Conservation (phyloP, 2,113 vertebrate species). For the Calyptomena viridis region DNA sequence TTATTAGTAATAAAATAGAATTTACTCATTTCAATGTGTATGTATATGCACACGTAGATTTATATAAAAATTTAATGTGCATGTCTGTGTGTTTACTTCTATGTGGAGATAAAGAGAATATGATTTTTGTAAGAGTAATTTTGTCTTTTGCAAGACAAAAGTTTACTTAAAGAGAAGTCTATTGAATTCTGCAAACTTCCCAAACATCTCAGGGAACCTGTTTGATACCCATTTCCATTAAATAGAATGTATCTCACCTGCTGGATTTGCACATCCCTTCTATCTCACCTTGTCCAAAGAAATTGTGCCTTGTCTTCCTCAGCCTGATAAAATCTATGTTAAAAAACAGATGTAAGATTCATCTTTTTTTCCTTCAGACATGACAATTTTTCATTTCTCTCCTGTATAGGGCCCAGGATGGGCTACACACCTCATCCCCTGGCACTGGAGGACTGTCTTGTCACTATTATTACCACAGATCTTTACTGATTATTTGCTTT, state of each 20-base stretch:
- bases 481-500: neutral
- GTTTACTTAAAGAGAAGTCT: neutral
- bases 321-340: neutral
- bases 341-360: neutral
- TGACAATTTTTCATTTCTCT: neutral
- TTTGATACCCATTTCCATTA: neutral
- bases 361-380: neutral
- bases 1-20: neutral
- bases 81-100: neutral
- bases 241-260: neutral
- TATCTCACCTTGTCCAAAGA: neutral
- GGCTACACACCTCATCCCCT: neutral
- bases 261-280: neutral
- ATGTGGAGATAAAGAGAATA: neutral
- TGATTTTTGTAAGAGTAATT: neutral
- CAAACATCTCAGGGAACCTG: neutral
- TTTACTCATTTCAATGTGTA: neutral
- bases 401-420: accelerated
- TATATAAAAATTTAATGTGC: neutral
- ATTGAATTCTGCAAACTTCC: neutral
- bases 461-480: neutral
- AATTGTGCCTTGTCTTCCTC: neutral
- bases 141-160: neutral
- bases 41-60: neutral
- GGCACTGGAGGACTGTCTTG: neutral